phyloP scores from a whole-genome alignment of 1,140 invertebrate genomes.

The Drosophila novamexicana region DNA sequence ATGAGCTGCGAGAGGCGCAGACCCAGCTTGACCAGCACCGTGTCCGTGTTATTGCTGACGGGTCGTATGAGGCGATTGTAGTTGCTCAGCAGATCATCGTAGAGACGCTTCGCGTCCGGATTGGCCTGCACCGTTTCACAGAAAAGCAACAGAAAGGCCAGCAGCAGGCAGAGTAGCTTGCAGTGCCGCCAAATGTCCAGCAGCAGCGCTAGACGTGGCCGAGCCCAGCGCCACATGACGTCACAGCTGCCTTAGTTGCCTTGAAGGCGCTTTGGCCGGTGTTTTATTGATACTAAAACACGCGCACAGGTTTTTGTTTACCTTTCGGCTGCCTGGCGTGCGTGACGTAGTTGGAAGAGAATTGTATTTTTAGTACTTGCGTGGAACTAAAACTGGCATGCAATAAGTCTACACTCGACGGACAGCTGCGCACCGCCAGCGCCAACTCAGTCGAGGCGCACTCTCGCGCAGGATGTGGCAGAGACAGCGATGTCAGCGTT shows the following conservation, averaged over 20 bases:
- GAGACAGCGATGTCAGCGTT: conserved; percentile 20
- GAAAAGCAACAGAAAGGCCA: conserved; percentile 70
- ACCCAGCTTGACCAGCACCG: conserved; percentile 96
- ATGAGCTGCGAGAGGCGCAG: conserved; percentile 97
- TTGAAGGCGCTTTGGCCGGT: conserved; percentile 58
- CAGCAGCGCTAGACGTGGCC: conserved; percentile 38
- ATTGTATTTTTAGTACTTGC: conserved; percentile 8
- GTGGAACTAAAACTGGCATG: conserved; percentile 11
- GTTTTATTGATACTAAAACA: conserved; percentile 77
- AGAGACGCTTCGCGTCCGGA: conserved; percentile 95
- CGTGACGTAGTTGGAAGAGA: conserved; percentile 44
- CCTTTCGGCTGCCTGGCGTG: conserved; percentile 56
- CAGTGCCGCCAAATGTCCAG: conserved; percentile 72
- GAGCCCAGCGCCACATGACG: conserved; percentile 65
- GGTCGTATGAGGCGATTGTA: conserved; percentile 98
- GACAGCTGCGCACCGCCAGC: conserved; percentile 42
- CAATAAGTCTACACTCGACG: conserved; percentile 42
- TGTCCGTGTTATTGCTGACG: conserved; percentile 96
- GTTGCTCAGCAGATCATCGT: conserved; percentile 97
- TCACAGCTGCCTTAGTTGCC: conserved; percentile 52
- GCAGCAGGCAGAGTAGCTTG: conserved; percentile 71
- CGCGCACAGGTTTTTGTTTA: conserved; percentile 81
- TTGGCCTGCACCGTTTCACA: conserved; percentile 86
- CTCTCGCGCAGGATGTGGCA: conserved; percentile 6
- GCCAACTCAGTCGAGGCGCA: conserved; percentile 20